A percentile compares a stretch with the other conserved stretches of the same genome.
These are phyloP conservation scores for Eulimnadia texana DNA, from an alignment of 1,140 invertebrate genomes.

Conservation along the genomic window DNA sequence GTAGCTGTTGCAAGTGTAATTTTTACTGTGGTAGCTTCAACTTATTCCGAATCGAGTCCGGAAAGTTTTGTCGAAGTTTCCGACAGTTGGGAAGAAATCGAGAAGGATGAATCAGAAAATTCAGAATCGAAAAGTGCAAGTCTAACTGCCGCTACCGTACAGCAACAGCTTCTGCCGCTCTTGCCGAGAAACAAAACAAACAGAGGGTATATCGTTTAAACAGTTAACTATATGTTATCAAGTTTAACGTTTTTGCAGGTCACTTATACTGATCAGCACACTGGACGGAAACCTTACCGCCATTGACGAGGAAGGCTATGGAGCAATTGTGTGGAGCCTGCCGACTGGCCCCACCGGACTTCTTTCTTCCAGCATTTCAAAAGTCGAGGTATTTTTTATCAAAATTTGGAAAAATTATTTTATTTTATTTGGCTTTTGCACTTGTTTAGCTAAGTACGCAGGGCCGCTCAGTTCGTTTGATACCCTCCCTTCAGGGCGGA, in stretches of 20 bases:
- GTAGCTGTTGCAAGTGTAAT: neutral
- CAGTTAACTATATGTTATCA: too few relatives aligned
- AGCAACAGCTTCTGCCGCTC: neutral
- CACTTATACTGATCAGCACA: constrained; percentile 62
- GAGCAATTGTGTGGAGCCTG: constrained; percentile 55
- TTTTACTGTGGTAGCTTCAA: neutral
- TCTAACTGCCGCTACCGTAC: neutral
- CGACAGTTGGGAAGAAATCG: neutral
- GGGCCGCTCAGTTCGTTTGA: constrained; percentile 69
- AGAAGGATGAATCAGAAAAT: neutral
- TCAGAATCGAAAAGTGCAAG: too few relatives aligned
- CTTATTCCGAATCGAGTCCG: neutral
- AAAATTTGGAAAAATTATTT: neutral
- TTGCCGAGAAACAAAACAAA: neutral
- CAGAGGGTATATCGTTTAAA: neutral
- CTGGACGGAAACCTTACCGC: constrained; percentile 72
- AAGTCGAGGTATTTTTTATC: constrained; percentile 46
- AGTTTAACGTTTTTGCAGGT: too few relatives aligned
- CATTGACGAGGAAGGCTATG: constrained; percentile 48
- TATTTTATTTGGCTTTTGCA: constrained; percentile 14
- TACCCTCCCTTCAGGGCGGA: constrained; percentile 77
- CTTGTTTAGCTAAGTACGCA: constrained; percentile 57
- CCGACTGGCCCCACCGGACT: constrained; percentile 54
- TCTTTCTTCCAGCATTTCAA: constrained; percentile 68
- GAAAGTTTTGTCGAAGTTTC: neutral